phyloP scores from a whole-genome alignment of 2,113 vertebrate species.

The Anguilla rostrata region DNA sequence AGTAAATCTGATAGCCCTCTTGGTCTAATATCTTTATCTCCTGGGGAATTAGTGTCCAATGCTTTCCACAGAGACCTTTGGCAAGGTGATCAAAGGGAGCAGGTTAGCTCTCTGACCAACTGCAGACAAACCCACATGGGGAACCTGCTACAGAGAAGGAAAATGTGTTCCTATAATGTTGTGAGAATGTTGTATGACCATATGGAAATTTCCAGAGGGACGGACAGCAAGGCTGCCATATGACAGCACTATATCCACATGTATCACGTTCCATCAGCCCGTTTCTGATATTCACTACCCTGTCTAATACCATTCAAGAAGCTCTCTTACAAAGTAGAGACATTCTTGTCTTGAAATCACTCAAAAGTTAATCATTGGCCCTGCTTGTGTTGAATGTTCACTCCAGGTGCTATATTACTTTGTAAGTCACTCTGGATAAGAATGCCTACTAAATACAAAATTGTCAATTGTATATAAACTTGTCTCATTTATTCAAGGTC shows the following conservation, averaged over 20 bases:
- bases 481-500: too few relatives aligned
- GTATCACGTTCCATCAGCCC: neutral
- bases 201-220: neutral
- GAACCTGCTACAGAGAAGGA: neutral
- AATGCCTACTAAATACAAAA: too few relatives aligned
- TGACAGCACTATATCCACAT: neutral
- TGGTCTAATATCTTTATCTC: conserved; percentile 3
- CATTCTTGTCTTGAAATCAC: too few relatives aligned
- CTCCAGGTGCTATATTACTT: too few relatives aligned
- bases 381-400: too few relatives aligned
- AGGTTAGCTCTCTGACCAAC: neutral
- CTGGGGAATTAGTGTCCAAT: neutral
- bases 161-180: neutral
- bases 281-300: neutral
- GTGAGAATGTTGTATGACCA: neutral
- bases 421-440: too few relatives aligned
- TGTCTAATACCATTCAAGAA: neutral
- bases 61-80: neutral
- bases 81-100: neutral
- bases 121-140: neutral
- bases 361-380: too few relatives aligned
- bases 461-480: too few relatives aligned
- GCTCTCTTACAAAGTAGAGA: too few relatives aligned
- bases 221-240: neutral
- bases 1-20: neutral